Evolutionary conservation across 2,797 vertebrate genomes (phyloP).

Genomic region (Etheostoma nigrum): DNA sequence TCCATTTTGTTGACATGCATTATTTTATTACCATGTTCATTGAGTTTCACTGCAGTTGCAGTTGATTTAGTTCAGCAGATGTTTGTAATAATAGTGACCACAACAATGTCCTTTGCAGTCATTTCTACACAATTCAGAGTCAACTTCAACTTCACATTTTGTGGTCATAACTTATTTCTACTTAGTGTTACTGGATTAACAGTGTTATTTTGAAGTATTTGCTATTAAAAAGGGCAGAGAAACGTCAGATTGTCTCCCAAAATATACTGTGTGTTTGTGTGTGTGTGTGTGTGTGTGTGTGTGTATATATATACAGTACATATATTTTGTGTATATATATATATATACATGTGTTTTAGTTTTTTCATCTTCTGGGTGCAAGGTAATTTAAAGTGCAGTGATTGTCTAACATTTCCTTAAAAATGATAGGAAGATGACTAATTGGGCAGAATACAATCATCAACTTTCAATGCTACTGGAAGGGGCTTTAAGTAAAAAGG

Average conservation of each 20-base stretch:
- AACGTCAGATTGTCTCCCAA: neutral
- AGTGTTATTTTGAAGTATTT: neutral
- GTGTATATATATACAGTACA: neutral
- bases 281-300: too few relatives aligned
- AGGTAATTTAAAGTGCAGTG: slow-evolving; percentile 1
- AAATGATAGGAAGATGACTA: neutral
- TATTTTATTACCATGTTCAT: neutral
- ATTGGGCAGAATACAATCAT: neutral
- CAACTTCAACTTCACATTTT: neutral
- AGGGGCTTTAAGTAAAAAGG: neutral
- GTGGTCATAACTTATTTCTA: neutral
- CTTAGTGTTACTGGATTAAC: neutral
- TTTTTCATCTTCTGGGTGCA: neutral
- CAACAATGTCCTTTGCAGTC: slow-evolving; percentile 2
- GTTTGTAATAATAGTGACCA: slow-evolving; percentile 17
- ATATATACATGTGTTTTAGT: neutral
- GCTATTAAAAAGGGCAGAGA: slow-evolving; percentile 21
- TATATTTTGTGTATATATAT: too few relatives aligned
- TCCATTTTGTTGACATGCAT: neutral
- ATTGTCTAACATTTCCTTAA: neutral
- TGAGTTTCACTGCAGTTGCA: neutral
- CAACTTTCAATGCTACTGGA: neutral
- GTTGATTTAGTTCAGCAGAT: neutral
- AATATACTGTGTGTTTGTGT: neutral
- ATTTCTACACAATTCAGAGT: too few relatives aligned